Evolutionary conservation across 2,113 vertebrate genomes (phyloP).

Genomic region (Coptodon bakossiorum): DNA sequence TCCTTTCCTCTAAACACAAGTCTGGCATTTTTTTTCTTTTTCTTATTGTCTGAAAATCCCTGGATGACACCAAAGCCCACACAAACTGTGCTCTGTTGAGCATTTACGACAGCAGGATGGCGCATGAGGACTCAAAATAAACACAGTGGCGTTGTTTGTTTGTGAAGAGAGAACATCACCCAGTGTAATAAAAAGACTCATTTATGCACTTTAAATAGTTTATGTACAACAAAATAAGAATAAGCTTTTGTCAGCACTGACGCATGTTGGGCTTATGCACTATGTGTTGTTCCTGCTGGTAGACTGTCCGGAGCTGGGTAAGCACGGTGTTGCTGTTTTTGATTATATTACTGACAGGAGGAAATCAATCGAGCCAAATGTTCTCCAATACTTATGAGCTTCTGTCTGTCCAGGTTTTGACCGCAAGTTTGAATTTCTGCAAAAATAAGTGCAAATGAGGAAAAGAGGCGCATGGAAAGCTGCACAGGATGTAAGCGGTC

Average conservation of each 20-base stretch:
- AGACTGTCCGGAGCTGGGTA: neutral
- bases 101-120: neutral
- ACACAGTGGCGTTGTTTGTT: neutral
- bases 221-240: neutral
- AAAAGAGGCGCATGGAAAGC: accelerated
- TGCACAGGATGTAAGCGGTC: neutral
- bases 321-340: neutral
- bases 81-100: neutral
- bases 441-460: neutral
- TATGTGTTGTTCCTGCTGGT: accelerated
- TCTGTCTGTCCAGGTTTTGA: neutral
- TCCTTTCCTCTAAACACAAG: neutral
- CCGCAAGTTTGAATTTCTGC: neutral
- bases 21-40: neutral
- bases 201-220: neutral
- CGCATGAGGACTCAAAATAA: neutral
- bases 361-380: neutral
- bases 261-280: neutral
- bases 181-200: neutral
- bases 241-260: neutral
- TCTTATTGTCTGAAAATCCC: neutral
- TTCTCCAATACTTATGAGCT: neutral
- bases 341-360: neutral
- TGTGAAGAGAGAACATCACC: neutral
- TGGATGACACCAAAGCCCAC: neutral